A percentile compares a stretch with the other conserved stretches of the same genome.
phyloP scores from a whole-genome alignment of 2,113 vertebrate genomes.

The Passerina amoena region DNA sequence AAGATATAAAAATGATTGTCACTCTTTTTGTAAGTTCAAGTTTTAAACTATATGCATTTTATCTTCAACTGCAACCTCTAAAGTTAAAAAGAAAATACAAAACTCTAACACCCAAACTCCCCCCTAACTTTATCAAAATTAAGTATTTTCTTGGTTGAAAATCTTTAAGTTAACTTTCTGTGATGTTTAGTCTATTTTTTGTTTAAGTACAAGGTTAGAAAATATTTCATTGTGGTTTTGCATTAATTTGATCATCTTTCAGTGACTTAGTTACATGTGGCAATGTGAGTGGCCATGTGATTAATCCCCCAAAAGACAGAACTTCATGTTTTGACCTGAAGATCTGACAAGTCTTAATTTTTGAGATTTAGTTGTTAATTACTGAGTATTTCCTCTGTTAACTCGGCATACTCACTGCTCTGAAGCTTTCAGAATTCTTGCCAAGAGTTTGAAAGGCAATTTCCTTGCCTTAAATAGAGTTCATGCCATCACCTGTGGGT shows the following conservation, averaged over 20 bases:
- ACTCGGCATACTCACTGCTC: neutral
- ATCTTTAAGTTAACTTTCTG: neutral
- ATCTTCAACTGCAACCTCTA: neutral
- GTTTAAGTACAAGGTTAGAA: neutral
- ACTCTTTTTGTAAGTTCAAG: neutral
- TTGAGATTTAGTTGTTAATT: neutral
- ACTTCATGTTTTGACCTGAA: neutral
- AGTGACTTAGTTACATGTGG: neutral
- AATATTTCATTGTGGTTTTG: neutral
- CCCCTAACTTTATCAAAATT: neutral
- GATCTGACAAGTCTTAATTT: neutral
- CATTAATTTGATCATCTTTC: neutral
- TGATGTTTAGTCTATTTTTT: neutral
- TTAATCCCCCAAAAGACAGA: neutral
- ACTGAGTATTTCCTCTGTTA: neutral
- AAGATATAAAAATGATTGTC: neutral
- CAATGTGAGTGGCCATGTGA: neutral
- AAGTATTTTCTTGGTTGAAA: neutral
- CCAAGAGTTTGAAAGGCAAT: neutral
- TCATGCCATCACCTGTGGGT: conserved; percentile 24
- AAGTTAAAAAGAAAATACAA: neutral
- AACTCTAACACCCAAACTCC: fast-evolving
- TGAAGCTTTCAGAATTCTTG: neutral
- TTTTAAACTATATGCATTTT: neutral
- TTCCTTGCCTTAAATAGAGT: neutral